Conservation (phyloP, 2,888 invertebrate species). For the Eudemis profundana region DNA sequence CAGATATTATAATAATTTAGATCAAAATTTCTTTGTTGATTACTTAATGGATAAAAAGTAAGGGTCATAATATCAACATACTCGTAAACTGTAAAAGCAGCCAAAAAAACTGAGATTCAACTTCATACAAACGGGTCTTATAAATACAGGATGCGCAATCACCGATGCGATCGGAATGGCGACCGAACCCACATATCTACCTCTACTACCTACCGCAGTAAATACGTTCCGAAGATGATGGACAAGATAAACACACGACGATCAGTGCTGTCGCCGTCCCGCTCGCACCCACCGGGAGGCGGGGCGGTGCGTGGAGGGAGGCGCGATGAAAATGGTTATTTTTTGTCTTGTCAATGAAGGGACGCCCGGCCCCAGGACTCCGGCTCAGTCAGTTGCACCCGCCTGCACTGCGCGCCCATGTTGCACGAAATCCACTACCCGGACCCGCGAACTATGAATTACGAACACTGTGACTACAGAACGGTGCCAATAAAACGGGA, state of each 20-base stretch:
- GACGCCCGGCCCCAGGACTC: conserved; percentile 75
- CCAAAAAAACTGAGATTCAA: neutral
- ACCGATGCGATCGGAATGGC: conserved; percentile 75
- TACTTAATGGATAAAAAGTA: neutral
- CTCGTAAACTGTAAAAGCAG: neutral
- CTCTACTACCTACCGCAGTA: conserved; percentile 63
- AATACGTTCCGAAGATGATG: conserved; percentile 74
- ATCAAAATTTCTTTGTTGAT: too few relatives aligned
- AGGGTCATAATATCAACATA: too few relatives aligned
- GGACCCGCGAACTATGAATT: conserved; percentile 69
- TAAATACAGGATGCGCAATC: conserved; percentile 72
- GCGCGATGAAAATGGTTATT: conserved; percentile 76
- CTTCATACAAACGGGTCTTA: neutral
- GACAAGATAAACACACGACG: conserved; percentile 80
- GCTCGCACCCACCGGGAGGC: conserved; percentile 67
- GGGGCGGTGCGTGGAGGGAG: conserved; percentile 61
- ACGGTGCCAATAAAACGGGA: conserved; percentile 76
- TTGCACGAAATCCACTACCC: conserved; percentile 52
- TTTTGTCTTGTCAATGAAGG: conserved; percentile 84
- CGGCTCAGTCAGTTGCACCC: conserved; percentile 64
- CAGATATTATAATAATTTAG: too few relatives aligned
- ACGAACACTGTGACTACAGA: conserved; percentile 69
- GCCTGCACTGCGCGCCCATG: conserved; percentile 66
- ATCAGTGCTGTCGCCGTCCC: conserved; percentile 64
- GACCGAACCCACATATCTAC: conserved; percentile 62